Conservation (phyloP, 2,113 vertebrate species). For the Xenopus laevis region DNA sequence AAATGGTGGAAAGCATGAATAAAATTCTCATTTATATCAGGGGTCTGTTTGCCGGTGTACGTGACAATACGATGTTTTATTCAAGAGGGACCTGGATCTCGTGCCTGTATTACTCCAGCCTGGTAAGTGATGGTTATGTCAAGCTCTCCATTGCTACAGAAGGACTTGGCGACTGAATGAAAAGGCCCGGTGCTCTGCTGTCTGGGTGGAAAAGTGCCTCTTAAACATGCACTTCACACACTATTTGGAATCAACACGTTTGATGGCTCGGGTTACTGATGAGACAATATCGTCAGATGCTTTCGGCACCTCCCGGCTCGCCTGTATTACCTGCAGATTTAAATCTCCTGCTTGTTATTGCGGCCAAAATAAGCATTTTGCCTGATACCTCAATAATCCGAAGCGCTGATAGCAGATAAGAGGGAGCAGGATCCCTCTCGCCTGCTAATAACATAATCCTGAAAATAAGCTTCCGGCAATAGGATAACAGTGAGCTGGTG, state of each 20-base stretch:
- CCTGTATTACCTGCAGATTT: slow-evolving; percentile 13
- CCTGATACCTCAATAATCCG: slow-evolving; percentile 25
- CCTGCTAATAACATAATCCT: slow-evolving; percentile 22
- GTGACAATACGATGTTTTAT: too few relatives aligned
- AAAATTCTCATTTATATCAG: too few relatives aligned
- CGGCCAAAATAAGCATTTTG: slow-evolving; percentile 11
- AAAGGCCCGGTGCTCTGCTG: too few relatives aligned
- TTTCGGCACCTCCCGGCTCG: background rate
- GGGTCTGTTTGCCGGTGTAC: too few relatives aligned
- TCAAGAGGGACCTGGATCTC: too few relatives aligned
- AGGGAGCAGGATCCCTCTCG: slow-evolving; percentile 8
- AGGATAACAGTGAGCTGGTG: background rate
- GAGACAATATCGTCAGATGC: slow-evolving; percentile 11
- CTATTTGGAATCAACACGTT: background rate
- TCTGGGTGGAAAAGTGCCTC: background rate
- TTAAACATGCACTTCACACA: background rate
- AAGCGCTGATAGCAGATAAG: slow-evolving; percentile 4
- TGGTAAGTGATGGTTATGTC: too few relatives aligned
- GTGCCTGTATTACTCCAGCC: too few relatives aligned
- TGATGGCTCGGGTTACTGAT: background rate
- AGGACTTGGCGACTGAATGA: too few relatives aligned
- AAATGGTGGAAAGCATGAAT: too few relatives aligned
- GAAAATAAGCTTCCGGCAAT: slow-evolving; percentile 1
- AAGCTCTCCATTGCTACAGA: too few relatives aligned
- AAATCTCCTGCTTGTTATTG: slow-evolving; percentile 7